Conservation (phyloP, 1,140 invertebrate genomes). For the Ceratosolen fusciceps region DNA sequence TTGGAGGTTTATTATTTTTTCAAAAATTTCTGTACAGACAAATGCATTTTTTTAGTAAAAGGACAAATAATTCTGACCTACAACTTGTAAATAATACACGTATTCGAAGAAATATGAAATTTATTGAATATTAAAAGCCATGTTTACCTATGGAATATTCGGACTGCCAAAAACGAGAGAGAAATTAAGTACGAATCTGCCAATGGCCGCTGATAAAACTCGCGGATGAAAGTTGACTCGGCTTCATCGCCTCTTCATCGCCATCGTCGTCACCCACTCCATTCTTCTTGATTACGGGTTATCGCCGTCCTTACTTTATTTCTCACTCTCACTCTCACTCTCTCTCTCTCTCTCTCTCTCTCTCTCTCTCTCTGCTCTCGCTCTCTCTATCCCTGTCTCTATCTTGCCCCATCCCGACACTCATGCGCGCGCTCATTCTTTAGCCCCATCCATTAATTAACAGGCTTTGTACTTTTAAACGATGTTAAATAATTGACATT, state of each 20-base stretch:
- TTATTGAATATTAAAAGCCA: neutral
- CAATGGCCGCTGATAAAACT: slow-evolving; percentile 7
- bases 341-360: no score
- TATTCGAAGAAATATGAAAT: neutral
- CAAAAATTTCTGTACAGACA: no score
- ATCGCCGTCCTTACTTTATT: no score
- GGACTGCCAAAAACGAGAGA: neutral
- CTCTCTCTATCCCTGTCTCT: neutral
- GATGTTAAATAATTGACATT: slow-evolving; percentile 73
- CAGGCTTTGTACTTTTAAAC: slow-evolving; percentile 72
- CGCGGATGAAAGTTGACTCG: neutral
- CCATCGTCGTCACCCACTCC: neutral
- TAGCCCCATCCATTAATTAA: slow-evolving; percentile 69
- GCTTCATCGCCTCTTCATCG: neutral
- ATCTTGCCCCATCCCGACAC: slow-evolving; percentile 50
- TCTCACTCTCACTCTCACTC: no score
- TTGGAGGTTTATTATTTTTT: no score
- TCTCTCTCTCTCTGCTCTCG: no score
- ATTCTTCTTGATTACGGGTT: no score
- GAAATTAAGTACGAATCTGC: neutral
- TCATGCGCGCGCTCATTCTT: no score
- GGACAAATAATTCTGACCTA: neutral
- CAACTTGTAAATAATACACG: no score
- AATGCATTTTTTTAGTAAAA: no score
- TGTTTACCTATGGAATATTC: neutral